Conservation (phyloP, 2,888 invertebrate genomes). For the Sinopyrophorus schimmeli region DNA sequence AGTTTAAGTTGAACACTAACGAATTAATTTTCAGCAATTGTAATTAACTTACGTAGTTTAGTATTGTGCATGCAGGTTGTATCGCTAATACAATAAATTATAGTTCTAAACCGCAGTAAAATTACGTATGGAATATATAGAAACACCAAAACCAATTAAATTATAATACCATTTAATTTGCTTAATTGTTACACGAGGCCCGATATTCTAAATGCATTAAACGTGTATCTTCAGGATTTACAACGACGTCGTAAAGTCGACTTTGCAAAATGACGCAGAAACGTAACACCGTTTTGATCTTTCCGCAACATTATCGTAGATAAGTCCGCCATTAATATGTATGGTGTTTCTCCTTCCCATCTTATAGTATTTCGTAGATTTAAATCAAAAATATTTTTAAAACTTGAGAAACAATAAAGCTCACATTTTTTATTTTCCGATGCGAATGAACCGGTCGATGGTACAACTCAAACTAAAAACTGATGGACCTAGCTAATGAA, state of each 20-base stretch:
- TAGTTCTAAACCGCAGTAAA: conserved; percentile 2
- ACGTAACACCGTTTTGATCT: neutral
- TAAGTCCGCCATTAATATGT: too few species aligned
- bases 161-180: conserved; percentile 26
- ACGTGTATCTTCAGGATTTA: conserved; percentile 13
- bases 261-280: conserved; percentile 8
- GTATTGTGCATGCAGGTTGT: conserved; percentile 9
- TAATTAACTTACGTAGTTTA: conserved; percentile 13
- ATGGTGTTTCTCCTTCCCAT: too few species aligned
- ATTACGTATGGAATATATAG: conserved; percentile 1
- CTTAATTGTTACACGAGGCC: conserved; percentile 13
- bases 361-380: too few species aligned
- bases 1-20: conserved; percentile 2
- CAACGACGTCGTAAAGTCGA: conserved; percentile 6
- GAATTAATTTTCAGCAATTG: conserved; percentile 12
- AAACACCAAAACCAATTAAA: conserved; percentile 21
- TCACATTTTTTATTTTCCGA: too few species aligned
- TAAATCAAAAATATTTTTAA: too few species aligned
- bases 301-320: too few species aligned
- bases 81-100: conserved; percentile 17
- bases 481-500: too few species aligned
- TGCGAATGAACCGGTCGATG: too few species aligned
- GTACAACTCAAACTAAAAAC: too few species aligned
- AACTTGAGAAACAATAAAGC: too few species aligned
- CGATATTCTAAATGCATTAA: conserved; percentile 23